Conservation (phyloP, 2,888 invertebrate genomes). For the Acanthosoma haemorrhoidale region DNA sequence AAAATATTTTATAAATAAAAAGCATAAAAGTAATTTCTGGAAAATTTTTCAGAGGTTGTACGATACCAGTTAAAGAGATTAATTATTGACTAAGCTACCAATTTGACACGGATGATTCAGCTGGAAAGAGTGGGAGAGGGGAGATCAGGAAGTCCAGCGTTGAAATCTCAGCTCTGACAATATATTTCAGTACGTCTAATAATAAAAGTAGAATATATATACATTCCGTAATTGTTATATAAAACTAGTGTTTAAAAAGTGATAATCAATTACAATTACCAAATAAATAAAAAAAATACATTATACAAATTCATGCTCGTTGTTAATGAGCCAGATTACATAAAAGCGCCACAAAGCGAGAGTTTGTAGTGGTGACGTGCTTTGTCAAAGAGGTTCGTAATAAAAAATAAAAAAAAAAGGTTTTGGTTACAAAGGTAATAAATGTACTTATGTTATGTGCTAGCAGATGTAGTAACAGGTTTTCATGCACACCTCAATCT, state of each 20-base stretch:
- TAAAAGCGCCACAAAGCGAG: conserved; percentile 40
- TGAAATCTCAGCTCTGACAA: too few species aligned
- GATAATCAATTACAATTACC: conserved; percentile 16
- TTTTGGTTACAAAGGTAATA: conserved; percentile 38
- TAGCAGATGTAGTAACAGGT: conserved; percentile 39
- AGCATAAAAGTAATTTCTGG: too few species aligned
- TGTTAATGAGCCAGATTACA: conserved; percentile 40
- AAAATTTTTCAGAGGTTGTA: too few species aligned
- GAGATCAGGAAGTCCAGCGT: too few species aligned
- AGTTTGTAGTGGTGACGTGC: conserved; percentile 40
- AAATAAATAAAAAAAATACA: conserved; percentile 35
- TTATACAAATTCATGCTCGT: conserved; percentile 38
- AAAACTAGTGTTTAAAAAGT: conserved; percentile 24
- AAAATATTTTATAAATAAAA: too few species aligned
- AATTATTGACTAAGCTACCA: too few species aligned
- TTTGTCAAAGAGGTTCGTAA: conserved; percentile 25
- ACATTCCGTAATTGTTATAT: conserved; percentile 22
- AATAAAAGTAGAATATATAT: too few species aligned
- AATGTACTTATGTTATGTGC: conserved; percentile 40
- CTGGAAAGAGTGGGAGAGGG: too few species aligned
- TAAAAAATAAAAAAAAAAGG: conserved; percentile 26
- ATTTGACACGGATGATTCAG: too few species aligned
- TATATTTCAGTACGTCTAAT: too few species aligned
- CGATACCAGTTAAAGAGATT: too few species aligned
- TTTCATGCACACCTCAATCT: conserved; percentile 99